Evolutionary conservation across 2,888 invertebrate genomes (phyloP), one percentile per base, ranked within the genome.

Genomic region (Danaus chrysippus): DNA sequence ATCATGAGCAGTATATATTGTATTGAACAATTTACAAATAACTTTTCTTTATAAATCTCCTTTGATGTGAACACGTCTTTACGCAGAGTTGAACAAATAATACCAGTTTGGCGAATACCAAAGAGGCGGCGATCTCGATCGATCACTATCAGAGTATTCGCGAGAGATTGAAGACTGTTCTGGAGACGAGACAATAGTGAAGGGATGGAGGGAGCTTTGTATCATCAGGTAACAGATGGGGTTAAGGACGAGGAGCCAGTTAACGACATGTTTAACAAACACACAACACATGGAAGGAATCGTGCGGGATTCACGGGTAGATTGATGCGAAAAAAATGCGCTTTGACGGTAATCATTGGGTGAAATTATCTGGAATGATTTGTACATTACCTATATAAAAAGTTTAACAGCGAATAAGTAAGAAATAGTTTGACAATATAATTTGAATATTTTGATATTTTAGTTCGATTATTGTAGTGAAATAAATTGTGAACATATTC

Each of bases 251-350:
- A 58, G 42, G 23, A 58, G 42, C 57, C 53, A 52, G 43, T 23
- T 17, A 59, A 58, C 58, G 60, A 53, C 61, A 63, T 61, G 65
- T 63, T 58, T 63, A 56, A 46, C 65, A 63, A 65, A 65, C 63
- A 63, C 60, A 60, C 23, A 34, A 34, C 23, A 34, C 6, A 34
- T 34, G 3, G 8, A 34, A 34, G 6, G 23, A 34, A 34, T 34
- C 2, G 23, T 34, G 23, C 23, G 23, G 23, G 23, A 34, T 34
- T 34, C 6, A 34, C 23, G 23, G 23, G 6, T 6, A 34, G 23
- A 34, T 34, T 34, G 23, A 5, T 34, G 6, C 23, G 23, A 34
- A 34, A 34, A 34, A 34, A 34, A 34, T 34, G 6, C 8, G 23
- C 23, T 34, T 2, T 8, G 23, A 34, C 8, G 6, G 8, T 34